These are phyloP conservation scores for Tinea semifulvella DNA, from an alignment of 2,888 invertebrate species.

Conservation along the genomic window DNA sequence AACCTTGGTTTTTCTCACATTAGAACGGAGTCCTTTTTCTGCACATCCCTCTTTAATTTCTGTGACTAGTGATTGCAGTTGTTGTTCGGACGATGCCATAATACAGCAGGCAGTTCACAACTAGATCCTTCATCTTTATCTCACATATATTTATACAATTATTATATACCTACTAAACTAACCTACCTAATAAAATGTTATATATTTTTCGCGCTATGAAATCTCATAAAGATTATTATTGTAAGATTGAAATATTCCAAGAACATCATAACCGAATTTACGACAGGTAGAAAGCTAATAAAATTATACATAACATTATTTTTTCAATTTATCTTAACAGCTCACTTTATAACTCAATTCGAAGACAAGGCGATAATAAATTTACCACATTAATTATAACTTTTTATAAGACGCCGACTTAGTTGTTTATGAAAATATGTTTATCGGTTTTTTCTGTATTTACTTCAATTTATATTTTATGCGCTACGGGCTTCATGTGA, in stretches of 20 bases:
- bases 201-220: neutral
- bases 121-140: too few relatives aligned
- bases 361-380: conserved; percentile 44
- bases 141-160: too few relatives aligned
- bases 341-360: conserved; percentile 57
- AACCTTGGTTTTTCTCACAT: too few relatives aligned
- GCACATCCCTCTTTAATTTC: too few relatives aligned
- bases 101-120: too few relatives aligned
- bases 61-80: too few relatives aligned
- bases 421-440: conserved; percentile 29
- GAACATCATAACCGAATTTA: conserved; percentile 54
- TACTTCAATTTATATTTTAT: too few relatives aligned
- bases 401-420: conserved; percentile 29
- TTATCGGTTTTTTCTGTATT: conserved; percentile 14
- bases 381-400: conserved; percentile 51
- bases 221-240: conserved; percentile 4
- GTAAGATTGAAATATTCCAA: neutral
- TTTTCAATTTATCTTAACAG: conserved; percentile 60
- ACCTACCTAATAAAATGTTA: neutral
- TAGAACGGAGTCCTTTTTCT: too few relatives aligned
- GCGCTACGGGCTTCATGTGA: too few relatives aligned
- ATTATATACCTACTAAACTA: too few relatives aligned
- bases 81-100: too few relatives aligned
- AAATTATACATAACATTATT: conserved; percentile 42
- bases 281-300: conserved; percentile 44